Evolutionary conservation across 2,888 invertebrate genomes (phyloP).

Genomic region (Acleris cristana): DNA sequence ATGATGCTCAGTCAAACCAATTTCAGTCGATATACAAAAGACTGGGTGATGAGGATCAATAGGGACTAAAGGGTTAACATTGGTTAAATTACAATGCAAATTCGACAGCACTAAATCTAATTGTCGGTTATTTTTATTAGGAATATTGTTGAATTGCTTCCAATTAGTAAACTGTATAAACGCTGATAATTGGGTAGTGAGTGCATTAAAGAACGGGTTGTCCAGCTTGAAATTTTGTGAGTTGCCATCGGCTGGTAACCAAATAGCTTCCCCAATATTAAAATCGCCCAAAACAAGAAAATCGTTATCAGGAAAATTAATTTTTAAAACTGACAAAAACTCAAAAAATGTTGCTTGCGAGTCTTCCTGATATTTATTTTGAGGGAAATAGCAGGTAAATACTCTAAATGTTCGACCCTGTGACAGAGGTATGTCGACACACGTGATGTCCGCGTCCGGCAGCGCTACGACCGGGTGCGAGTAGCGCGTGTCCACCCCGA

Average conservation of each 20-base stretch:
- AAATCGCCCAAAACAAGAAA: conserved; percentile 5
- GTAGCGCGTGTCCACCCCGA: conserved; percentile 1
- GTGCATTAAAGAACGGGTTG: conserved; percentile 4
- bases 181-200: conserved; percentile 12
- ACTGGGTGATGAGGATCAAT: conserved; percentile 33
- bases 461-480: conserved; percentile 2
- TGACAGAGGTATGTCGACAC: background rate
- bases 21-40: conserved; percentile 11
- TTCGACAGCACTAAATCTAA: conserved; percentile 30
- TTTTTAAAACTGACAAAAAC: background rate
- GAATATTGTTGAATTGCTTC: conserved; percentile 21
- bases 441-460: conserved; percentile 9
- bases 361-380: background rate
- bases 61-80: conserved; percentile 4
- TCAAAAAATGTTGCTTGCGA: conserved; percentile 5
- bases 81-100: background rate
- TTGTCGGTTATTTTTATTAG: conserved; percentile 18
- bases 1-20: background rate
- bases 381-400: conserved; percentile 10
- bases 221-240: background rate
- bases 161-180: conserved; percentile 25
- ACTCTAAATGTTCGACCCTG: background rate
- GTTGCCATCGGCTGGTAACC: background rate
- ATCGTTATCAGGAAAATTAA: background rate
- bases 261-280: conserved; percentile 13